Conservation (phyloP, 1,140 invertebrate genomes). For the Zophobas atratus region DNA sequence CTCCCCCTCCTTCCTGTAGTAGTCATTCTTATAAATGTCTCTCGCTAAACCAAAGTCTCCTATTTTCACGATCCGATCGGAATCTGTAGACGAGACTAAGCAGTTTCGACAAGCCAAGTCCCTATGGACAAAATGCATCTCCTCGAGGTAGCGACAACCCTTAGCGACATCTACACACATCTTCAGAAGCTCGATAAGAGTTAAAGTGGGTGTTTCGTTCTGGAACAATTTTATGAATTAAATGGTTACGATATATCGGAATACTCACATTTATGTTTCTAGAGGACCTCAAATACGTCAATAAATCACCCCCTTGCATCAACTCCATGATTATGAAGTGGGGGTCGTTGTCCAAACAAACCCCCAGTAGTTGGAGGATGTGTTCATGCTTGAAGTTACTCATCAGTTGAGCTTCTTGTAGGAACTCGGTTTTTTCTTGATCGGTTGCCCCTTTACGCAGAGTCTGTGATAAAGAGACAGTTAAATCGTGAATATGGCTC, state of each 20-base stretch:
- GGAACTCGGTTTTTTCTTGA: slow-evolving; percentile 92
- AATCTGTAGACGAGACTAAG: slow-evolving; percentile 83
- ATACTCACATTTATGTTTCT: slow-evolving; percentile 77
- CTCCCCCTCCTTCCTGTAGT: slow-evolving; percentile 93
- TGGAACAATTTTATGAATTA: slow-evolving; percentile 45
- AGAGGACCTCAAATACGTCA: slow-evolving; percentile 89
- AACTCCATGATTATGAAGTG: slow-evolving; percentile 96
- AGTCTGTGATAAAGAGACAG: slow-evolving; percentile 73
- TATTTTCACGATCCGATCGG: slow-evolving; percentile 91
- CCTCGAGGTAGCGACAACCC: slow-evolving; percentile 94
- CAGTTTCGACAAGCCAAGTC: slow-evolving; percentile 97
- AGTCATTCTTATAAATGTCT: slow-evolving; percentile 97
- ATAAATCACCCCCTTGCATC: slow-evolving; percentile 96
- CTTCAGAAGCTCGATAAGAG: slow-evolving; percentile 85
- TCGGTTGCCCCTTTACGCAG: slow-evolving; percentile 92
- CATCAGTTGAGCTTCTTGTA: slow-evolving; percentile 98
- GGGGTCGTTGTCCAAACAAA: slow-evolving; percentile 94
- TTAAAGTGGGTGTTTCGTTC: slow-evolving; percentile 70
- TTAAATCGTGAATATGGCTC: no score
- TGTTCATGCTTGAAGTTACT: slow-evolving; percentile 97
- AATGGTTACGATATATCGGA: not conserved
- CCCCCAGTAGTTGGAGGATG: slow-evolving; percentile 92
- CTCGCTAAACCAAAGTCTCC: slow-evolving; percentile 96
- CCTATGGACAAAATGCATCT: slow-evolving; percentile 96
- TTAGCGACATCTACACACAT: slow-evolving; percentile 97